Base-by-base conservation (phyloP, 2,888 invertebrate species). In the Dryobota labecula region DNA sequence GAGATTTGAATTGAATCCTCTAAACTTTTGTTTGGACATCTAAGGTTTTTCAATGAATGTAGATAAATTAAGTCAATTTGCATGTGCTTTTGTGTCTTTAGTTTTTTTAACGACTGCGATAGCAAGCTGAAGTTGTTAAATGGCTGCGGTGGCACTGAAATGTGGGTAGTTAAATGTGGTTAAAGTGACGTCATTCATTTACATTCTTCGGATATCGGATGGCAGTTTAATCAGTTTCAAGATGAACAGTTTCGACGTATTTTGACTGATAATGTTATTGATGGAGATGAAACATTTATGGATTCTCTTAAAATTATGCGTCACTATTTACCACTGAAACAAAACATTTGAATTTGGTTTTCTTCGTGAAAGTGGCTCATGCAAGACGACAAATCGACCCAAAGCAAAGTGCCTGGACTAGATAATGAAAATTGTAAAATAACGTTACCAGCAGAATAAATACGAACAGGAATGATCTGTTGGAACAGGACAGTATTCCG, bases 1-100 rank as follows among this genome's bases (percentile, higher is more conserved):
- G 86, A 83, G 88, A 93, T 94, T 94, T 94, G 94, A 94, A 95
- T 95, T 92, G 93, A 93, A 94, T 93, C 89, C 85, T 90, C 89
- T 89, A 89, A 90, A 88, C 88, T 91, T 90, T 89, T 88, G 87
- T 86, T 87, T 86, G 86, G 88, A 88, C 89, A 88, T 92, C 92
- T 91, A 92, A 88, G 90, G 86, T 90, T 91, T 89, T 90, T 87
- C 84, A 86, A 86, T 86, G 89, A 86, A 80, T 68, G 84, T 86
- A 86, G 77, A 86, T 84, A 87, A 84, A 87, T 86, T 84, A 87
- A 87, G 81, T 85, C 75, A 82, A 86, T 82, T 84, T 83, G 80
- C 84, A 87, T 87, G 87, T 83, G 76, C 76, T 86, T 83, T 78
- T 80, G 78, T 83, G 77, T 11, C 58, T 71, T 70, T 78, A 68